Evolutionary conservation across 1,140 invertebrate genomes (phyloP).

Genomic region (Drosophila sucinea): DNA sequence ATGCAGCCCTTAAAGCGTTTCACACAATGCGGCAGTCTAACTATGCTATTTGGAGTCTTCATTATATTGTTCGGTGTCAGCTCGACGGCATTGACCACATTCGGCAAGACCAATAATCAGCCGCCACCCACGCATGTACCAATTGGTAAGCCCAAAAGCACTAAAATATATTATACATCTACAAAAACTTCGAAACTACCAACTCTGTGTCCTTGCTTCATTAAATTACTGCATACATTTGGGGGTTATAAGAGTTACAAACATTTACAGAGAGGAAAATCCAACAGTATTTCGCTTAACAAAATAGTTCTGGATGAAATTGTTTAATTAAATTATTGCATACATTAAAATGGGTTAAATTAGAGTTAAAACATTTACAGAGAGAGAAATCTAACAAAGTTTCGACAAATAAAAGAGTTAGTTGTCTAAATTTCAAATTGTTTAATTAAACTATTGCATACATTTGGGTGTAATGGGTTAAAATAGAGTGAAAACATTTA

Average conservation of each 20-base stretch:
- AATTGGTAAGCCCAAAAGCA: constrained; percentile 78
- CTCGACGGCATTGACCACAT: constrained; percentile 87
- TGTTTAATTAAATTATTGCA: no score
- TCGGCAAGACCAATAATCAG: constrained; percentile 87
- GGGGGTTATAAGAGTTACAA: not conserved
- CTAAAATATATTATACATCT: no score
- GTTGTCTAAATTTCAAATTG: no score
- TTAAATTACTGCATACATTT: constrained; percentile 1
- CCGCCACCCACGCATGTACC: constrained; percentile 85
- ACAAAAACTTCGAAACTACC: no score
- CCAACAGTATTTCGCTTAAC: not conserved
- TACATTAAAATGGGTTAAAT: no score
- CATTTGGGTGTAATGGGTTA: no score
- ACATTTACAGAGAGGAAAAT: not conserved
- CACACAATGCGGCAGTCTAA: constrained; percentile 82
- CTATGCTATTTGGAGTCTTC: constrained; percentile 82
- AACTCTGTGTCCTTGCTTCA: not conserved
- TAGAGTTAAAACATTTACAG: no score
- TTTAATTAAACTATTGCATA: no score
- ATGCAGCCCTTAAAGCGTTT: constrained; percentile 83
- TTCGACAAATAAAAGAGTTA: not conserved
- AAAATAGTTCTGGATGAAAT: not conserved
- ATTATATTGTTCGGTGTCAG: constrained; percentile 82
- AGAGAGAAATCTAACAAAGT: not conserved
- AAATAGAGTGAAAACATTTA: no score